A percentile compares a stretch with the other conserved stretches of the same genome.
Conservation (phyloP, 2,888 invertebrate species). For the Cephus spinipes region DNA sequence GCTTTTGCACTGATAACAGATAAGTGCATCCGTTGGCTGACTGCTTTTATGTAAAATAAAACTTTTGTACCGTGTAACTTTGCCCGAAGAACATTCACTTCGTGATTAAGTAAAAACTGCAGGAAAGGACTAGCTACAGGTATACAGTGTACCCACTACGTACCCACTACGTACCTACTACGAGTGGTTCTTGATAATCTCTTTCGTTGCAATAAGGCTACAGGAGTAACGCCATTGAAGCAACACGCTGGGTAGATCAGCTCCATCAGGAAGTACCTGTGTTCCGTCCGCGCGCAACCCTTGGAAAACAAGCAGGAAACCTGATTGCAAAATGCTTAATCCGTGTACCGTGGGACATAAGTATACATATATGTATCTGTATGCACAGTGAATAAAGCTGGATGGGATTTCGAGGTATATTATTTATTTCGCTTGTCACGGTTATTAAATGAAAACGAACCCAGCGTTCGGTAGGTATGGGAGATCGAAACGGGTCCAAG, state of each 20-base stretch:
- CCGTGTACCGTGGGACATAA: background rate
- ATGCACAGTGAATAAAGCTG: constrained; percentile 34
- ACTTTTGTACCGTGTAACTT: background rate
- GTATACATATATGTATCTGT: background rate
- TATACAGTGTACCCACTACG: background rate
- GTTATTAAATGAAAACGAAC: constrained; percentile 37
- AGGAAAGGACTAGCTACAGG: background rate
- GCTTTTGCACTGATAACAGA: background rate
- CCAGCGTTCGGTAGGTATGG: constrained; percentile 15
- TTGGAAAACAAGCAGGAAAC: background rate
- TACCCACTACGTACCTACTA: background rate
- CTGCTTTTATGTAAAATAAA: background rate
- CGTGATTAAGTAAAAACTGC: background rate
- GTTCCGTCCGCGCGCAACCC: background rate
- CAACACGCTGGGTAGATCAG: background rate
- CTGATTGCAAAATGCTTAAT: background rate
- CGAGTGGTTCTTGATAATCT: background rate
- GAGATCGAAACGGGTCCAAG: constrained; percentile 29
- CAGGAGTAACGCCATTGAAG: background rate
- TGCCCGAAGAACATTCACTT: background rate
- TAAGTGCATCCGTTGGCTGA: background rate
- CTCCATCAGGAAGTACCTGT: background rate
- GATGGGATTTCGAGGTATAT: constrained; percentile 46
- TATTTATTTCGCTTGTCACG: constrained; percentile 43
- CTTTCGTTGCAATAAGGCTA: background rate